Conservation (phyloP, 2,888 invertebrate species). For the Ennomos quercinarius region DNA sequence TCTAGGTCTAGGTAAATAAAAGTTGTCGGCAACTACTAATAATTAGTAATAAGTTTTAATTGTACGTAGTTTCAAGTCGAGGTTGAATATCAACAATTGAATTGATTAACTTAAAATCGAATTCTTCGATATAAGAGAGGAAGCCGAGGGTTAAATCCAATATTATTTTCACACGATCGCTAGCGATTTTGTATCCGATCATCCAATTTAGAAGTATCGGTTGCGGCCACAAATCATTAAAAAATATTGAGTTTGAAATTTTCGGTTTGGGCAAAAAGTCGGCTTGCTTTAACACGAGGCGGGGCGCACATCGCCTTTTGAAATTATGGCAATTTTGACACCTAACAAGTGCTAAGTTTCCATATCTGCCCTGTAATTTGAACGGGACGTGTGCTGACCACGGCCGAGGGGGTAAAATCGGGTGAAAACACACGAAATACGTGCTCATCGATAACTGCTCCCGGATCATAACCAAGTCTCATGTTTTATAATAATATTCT, state of each 20-base stretch:
- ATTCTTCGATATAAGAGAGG: constrained; percentile 43
- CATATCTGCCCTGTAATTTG: constrained; percentile 76
- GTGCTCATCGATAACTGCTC: constrained; percentile 57
- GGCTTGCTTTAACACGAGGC: constrained; percentile 75
- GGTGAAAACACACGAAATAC: constrained; percentile 47
- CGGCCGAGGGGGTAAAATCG: constrained; percentile 21
- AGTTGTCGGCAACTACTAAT: too few relatives aligned
- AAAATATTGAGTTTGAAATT: constrained; percentile 71
- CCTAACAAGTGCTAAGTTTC: constrained; percentile 82
- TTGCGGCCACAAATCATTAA: constrained; percentile 81
- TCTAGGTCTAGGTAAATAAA: too few relatives aligned
- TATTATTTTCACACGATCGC: constrained; percentile 80
- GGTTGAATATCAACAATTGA: background rate
- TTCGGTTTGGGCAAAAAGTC: constrained; percentile 77
- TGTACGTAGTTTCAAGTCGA: too few relatives aligned
- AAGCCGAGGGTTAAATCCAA: constrained; percentile 49
- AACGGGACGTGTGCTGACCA: constrained; percentile 65
- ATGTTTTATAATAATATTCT: constrained; percentile 75
- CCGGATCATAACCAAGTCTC: constrained; percentile 67
- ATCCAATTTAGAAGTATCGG: constrained; percentile 79
- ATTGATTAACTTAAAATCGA: constrained; percentile 20
- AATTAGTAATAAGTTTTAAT: too few relatives aligned
- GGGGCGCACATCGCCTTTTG: constrained; percentile 69
- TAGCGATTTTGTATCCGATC: constrained; percentile 72
- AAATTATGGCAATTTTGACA: constrained; percentile 85